These are phyloP conservation scores for Hemitrygon akajei DNA, from an alignment of 2,797 vertebrate genomes.

Conservation along the genomic window DNA sequence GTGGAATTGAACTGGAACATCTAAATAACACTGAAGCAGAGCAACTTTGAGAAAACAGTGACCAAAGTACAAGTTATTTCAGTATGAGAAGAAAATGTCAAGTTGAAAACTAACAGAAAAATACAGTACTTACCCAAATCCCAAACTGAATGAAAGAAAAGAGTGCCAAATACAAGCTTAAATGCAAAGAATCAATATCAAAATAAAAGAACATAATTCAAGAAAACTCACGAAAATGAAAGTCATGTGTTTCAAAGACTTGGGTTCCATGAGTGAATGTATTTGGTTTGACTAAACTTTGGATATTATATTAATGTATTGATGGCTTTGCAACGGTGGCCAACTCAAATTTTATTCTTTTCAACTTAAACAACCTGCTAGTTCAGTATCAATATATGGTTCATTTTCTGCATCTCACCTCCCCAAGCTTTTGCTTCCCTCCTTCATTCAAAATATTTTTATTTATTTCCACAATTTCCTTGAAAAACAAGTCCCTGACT, in stretches of 20 bases:
- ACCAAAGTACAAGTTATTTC: neutral
- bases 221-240: no score
- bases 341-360: no score
- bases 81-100: neutral
- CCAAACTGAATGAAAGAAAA: neutral
- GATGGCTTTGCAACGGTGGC: neutral
- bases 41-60: neutral
- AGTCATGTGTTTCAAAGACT: no score
- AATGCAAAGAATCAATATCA: no score
- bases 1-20: neutral
- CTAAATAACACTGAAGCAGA: neutral
- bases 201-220: no score
- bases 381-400: neutral
- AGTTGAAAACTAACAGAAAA: neutral
- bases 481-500: constrained; percentile 81
- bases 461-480: constrained; percentile 85
- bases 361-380: neutral
- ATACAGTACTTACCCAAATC: no score
- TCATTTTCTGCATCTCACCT: constrained; percentile 58
- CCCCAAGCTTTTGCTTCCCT: constrained; percentile 69
- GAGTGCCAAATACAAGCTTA: neutral
- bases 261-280: no score
- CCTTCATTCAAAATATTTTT: constrained; percentile 78
- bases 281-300: no score
- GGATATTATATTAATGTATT: neutral